Evolutionary conservation across 1,140 invertebrate genomes (phyloP).

Genomic region (Diorhabda sublineata): DNA sequence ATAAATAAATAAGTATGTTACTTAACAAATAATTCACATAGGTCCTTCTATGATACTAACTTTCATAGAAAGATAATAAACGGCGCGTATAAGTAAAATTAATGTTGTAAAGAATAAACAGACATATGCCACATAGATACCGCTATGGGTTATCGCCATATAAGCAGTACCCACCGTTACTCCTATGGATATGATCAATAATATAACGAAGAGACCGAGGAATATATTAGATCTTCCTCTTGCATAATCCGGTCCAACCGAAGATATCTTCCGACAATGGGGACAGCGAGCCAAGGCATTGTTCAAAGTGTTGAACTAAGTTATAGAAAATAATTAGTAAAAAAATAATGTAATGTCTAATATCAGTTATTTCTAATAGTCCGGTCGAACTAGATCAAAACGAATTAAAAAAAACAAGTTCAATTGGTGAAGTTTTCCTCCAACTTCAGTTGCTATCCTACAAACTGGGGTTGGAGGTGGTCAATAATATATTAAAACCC

Average conservation of each 20-base stretch:
- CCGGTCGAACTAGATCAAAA: too few relatives aligned
- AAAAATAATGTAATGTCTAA: too few relatives aligned
- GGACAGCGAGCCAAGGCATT: constrained; percentile 94
- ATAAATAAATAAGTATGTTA: too few relatives aligned
- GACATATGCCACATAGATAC: constrained; percentile 80
- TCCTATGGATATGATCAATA: constrained; percentile 69
- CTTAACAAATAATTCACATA: constrained; percentile 52
- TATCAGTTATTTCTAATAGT: too few relatives aligned
- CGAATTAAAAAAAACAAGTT: too few relatives aligned
- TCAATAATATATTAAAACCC: too few relatives aligned
- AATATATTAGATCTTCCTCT: constrained; percentile 74
- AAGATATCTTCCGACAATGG: constrained; percentile 90
- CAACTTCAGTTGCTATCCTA: too few relatives aligned
- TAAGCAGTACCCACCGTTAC: constrained; percentile 64
- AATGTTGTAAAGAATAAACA: constrained; percentile 72
- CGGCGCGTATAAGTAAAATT: constrained; percentile 68
- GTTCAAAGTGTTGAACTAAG: constrained; percentile 88
- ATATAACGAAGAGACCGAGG: constrained; percentile 70
- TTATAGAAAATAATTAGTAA: constrained; percentile 33
- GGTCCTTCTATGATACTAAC: constrained; percentile 81
- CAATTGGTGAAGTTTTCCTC: too few relatives aligned
- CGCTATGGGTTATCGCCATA: constrained; percentile 60
- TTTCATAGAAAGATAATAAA: constrained; percentile 89
- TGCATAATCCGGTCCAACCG: constrained; percentile 81
- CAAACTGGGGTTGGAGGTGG: too few relatives aligned